Conservation (phyloP, 2,888 invertebrate genomes). For the Sepiola atlantica region DNA sequence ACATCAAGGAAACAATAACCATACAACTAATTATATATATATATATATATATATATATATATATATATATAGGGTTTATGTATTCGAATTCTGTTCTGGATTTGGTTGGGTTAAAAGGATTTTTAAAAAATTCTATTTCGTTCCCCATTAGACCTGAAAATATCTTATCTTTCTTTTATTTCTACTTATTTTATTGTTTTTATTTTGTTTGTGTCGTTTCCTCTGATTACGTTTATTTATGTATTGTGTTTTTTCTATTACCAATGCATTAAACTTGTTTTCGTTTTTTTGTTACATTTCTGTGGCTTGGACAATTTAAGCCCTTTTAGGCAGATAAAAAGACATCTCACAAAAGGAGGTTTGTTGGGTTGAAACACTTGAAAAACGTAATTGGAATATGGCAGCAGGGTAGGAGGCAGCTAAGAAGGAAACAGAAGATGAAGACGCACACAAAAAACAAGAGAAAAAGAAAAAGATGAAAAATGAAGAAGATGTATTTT, state of each 20-base stretch:
- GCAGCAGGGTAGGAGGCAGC: too few species aligned
- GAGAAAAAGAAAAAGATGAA: not conserved
- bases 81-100: not conserved
- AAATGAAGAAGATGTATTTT: not conserved
- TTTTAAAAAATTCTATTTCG: not conserved
- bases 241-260: too few species aligned
- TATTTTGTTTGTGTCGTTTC: too few species aligned
- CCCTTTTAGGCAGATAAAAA: not conserved
- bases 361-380: too few species aligned
- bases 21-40: too few species aligned
- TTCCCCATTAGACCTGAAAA: not conserved
- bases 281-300: too few species aligned
- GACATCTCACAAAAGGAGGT: not conserved
- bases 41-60: too few species aligned
- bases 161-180: not conserved
- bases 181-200: too few species aligned
- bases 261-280: not conserved
- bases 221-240: too few species aligned
- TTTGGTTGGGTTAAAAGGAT: not conserved
- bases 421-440: too few species aligned
- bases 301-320: not conserved
- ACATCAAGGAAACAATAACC: too few species aligned
- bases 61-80: not conserved
- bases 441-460: not conserved
- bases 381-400: too few species aligned